These are phyloP conservation scores for Zeuzera pyrina DNA, from an alignment of 2,888 invertebrate species.

Conservation along the genomic window DNA sequence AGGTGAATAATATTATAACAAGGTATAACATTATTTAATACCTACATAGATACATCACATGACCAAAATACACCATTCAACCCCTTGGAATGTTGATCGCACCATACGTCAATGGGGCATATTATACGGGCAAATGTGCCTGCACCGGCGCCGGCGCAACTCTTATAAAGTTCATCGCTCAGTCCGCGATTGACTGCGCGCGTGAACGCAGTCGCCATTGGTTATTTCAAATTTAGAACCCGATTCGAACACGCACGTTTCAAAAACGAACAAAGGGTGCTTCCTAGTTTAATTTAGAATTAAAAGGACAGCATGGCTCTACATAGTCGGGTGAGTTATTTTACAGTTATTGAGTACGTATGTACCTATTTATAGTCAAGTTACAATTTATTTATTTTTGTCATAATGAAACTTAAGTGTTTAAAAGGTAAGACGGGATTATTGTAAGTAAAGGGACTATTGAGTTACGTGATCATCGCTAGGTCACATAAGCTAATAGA, in stretches of 20 bases:
- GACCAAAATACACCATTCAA: no score
- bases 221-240: constrained; percentile 25
- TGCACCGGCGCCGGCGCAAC: constrained; percentile 34
- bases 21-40: no score
- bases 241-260: constrained; percentile 20
- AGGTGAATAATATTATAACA: no score
- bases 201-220: constrained; percentile 34
- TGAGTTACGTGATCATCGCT: constrained; percentile 12
- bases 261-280: constrained; percentile 46
- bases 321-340: constrained; percentile 42
- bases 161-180: constrained; percentile 42
- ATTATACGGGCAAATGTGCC: constrained; percentile 33
- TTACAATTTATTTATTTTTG: neutral
- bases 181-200: constrained; percentile 46
- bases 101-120: constrained; percentile 26
- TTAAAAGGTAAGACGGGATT: constrained; percentile 8
- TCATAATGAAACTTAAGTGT: neutral
- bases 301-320: constrained; percentile 45
- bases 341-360: constrained; percentile 5
- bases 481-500: constrained; percentile 5
- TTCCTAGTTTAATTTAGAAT: constrained; percentile 54
- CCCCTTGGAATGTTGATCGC: constrained; percentile 45
- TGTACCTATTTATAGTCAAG: no score
- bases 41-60: no score
- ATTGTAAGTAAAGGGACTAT: constrained; percentile 10